A percentile compares a stretch with the other conserved stretches of the same genome.
Conservation (phyloP, 2,113 vertebrate species). For the Astur gentilis region DNA sequence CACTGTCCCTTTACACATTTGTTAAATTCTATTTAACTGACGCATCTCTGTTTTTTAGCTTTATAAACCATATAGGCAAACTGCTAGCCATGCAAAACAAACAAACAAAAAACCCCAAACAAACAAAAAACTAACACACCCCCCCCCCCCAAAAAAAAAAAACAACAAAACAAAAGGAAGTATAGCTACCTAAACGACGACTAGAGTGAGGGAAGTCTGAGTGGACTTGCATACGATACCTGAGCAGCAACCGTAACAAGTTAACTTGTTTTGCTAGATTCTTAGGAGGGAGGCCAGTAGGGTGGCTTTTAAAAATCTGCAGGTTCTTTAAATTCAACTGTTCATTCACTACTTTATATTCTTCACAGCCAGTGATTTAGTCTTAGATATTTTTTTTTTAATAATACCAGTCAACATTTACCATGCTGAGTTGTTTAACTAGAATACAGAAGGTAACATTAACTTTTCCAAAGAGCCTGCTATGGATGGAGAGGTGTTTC, state of each 20-base stretch:
- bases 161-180: neutral
- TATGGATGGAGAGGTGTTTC: neutral
- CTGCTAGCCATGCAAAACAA: neutral
- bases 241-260: neutral
- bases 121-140: neutral
- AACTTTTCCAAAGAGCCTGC: neutral
- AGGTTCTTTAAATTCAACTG: neutral
- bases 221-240: neutral
- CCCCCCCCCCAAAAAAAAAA: no score
- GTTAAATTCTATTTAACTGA: neutral
- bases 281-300: neutral
- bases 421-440: neutral
- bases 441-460: neutral
- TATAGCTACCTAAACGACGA: neutral
- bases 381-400: neutral
- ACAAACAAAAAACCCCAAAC: neutral
- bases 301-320: neutral
- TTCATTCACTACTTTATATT: neutral
- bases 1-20: neutral
- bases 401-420: neutral
- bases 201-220: neutral
- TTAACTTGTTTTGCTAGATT: neutral
- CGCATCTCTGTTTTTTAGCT: neutral
- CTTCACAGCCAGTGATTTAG: neutral
- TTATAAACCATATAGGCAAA: neutral